phyloP scores from a whole-genome alignment of 2,888 invertebrate genomes.

The Junonia oenone region DNA sequence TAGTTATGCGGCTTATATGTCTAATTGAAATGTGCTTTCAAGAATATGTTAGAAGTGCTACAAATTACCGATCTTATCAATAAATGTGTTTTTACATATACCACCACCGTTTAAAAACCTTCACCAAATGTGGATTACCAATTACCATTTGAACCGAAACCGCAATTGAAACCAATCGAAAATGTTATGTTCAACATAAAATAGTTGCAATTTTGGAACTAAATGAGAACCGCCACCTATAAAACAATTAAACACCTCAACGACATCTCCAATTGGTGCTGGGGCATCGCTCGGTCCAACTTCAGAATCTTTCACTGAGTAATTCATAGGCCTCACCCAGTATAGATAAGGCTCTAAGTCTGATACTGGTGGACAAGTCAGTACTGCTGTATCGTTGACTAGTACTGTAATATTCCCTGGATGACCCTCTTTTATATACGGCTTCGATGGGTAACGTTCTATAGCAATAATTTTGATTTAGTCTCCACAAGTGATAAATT shows the following conservation, averaged over 20 bases:
- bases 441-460: conserved; percentile 92
- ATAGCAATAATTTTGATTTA: conserved; percentile 31
- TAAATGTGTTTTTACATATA: conserved; percentile 4
- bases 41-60: not conserved
- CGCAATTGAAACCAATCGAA: not conserved
- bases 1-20: not conserved
- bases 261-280: conserved; percentile 52
- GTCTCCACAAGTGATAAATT: no score
- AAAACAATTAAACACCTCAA: conserved; percentile 60
- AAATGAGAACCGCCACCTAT: conserved; percentile 40
- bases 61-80: not conserved
- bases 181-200: not conserved
- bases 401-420: conserved; percentile 90
- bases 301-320: conserved; percentile 55
- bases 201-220: not conserved
- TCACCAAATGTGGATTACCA: conserved; percentile 12
- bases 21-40: not conserved
- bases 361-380: conserved; percentile 90
- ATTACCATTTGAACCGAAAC: not conserved
- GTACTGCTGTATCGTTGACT: conserved; percentile 83
- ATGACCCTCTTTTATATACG: conserved; percentile 89
- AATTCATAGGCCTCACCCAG: conserved; percentile 84
- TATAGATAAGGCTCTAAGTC: conserved; percentile 90
- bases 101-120: conserved; percentile 25
- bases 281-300: conserved; percentile 65